These are phyloP conservation scores for Donacobius atricapilla DNA, from an alignment of 2,113 vertebrate species.

Conservation along the genomic window DNA sequence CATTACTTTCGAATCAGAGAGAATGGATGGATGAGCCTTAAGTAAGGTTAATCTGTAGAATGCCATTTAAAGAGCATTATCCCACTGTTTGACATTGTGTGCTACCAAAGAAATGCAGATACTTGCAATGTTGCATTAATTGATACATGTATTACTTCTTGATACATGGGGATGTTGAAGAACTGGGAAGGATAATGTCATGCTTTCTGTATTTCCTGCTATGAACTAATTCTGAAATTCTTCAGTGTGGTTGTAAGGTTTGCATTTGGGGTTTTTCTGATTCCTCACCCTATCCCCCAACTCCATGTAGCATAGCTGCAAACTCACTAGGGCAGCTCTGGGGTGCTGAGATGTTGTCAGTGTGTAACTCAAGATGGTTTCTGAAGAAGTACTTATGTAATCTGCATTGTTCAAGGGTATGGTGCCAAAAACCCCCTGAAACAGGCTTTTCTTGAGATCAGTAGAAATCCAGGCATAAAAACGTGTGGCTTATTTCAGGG, in stretches of 20 bases:
- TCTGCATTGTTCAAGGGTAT: not conserved
- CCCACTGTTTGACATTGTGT: constrained; percentile 67
- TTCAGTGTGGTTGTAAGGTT: not conserved
- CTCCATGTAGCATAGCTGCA: not conserved
- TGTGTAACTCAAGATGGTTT: not conserved
- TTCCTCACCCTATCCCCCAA: not conserved
- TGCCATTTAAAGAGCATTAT: constrained; percentile 49
- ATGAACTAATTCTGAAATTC: not conserved
- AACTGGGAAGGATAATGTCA: not conserved
- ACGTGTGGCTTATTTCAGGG: not conserved
- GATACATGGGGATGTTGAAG: not conserved
- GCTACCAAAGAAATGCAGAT: constrained; percentile 6
- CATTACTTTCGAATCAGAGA: constrained; percentile 45
- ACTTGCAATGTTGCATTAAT: not conserved
- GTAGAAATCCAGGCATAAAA: not conserved
- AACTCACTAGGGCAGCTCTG: not conserved
- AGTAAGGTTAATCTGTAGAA: constrained; percentile 10
- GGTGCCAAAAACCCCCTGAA: not conserved
- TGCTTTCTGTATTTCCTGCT: not conserved
- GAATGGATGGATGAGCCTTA: constrained; percentile 14
- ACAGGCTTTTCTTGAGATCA: not conserved
- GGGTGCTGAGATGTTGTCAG: not conserved
- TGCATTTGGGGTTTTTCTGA: not conserved
- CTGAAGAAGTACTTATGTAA: not conserved
- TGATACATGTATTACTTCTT: not conserved